Evolutionary conservation across 2,888 invertebrate genomes (phyloP).

Genomic region (Slavum lentiscoides): DNA sequence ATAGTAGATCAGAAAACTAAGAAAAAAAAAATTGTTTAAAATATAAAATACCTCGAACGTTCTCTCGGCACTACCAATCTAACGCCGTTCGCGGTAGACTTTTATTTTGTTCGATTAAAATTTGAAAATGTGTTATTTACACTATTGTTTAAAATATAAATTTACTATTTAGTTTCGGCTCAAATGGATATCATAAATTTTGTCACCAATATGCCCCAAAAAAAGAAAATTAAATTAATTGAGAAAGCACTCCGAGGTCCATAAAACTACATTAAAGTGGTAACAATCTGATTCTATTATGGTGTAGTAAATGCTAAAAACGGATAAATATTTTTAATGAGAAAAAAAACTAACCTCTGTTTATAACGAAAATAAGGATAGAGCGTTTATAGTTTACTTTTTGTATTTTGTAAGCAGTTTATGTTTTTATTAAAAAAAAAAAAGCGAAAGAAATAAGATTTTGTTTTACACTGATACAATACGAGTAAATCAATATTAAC

Average conservation of each 20-base stretch:
- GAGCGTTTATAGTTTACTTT: neutral
- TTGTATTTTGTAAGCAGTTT: neutral
- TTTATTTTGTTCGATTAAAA: too few relatives aligned
- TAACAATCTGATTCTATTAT: neutral
- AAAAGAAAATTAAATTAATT: slow-evolving; percentile 7
- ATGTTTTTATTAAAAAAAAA: neutral
- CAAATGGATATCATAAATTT: slow-evolving; percentile 1
- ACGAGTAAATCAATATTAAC: neutral
- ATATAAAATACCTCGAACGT: too few relatives aligned
- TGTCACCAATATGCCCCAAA: neutral
- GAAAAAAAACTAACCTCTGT: neutral
- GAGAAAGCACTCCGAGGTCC: neutral
- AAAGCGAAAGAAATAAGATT: neutral
- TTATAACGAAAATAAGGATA: neutral
- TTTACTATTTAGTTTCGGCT: neutral
- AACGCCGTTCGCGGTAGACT: too few relatives aligned
- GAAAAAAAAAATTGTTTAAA: too few relatives aligned
- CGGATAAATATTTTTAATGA: neutral
- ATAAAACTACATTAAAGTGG: slow-evolving; percentile 21
- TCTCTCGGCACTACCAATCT: too few relatives aligned
- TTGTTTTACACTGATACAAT: neutral
- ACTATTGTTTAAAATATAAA: neutral
- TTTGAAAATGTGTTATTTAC: too few relatives aligned
- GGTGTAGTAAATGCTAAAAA: slow-evolving; percentile 1
- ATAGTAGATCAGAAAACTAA: too few relatives aligned